Percentiles rank a stretch among this genome's conserved stretches.
Evolutionary conservation across 2,113 vertebrate species (phyloP).

Genomic region (Camelus bactrianus): DNA sequence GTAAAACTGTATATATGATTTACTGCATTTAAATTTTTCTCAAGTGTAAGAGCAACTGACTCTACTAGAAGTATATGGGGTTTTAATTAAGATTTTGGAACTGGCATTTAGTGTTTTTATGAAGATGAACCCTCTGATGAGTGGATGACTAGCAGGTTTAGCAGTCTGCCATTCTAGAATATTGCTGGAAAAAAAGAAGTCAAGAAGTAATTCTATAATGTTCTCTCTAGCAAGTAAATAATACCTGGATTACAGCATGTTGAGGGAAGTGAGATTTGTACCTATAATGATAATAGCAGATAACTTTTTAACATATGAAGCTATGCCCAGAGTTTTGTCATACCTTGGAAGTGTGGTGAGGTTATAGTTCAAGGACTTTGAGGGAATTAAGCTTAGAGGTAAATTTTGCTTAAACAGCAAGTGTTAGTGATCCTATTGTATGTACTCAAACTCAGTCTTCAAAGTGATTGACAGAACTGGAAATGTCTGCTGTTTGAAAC

Average conservation of each 20-base stretch:
- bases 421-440: neutral
- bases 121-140: slow-evolving; percentile 22
- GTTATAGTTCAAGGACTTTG: neutral
- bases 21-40: neutral
- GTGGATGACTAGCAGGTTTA: slow-evolving; percentile 28
- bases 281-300: neutral
- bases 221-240: neutral
- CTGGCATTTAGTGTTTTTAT: neutral
- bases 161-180: neutral
- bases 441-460: neutral
- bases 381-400: neutral
- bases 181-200: neutral
- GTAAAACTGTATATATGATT: neutral
- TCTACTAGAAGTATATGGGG: neutral
- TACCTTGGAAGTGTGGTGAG: neutral
- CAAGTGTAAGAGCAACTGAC: neutral
- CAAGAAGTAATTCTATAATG: neutral
- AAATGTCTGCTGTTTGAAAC: neutral
- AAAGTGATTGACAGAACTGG: neutral
- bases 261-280: neutral
- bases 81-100: slow-evolving; percentile 8
- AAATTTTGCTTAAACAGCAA: neutral
- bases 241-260: neutral
- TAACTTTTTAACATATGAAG: neutral
- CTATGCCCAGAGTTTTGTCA: neutral